Evolutionary conservation across 1,140 invertebrate species (phyloP).

Genomic region (Diploscapter pachys): DNA sequence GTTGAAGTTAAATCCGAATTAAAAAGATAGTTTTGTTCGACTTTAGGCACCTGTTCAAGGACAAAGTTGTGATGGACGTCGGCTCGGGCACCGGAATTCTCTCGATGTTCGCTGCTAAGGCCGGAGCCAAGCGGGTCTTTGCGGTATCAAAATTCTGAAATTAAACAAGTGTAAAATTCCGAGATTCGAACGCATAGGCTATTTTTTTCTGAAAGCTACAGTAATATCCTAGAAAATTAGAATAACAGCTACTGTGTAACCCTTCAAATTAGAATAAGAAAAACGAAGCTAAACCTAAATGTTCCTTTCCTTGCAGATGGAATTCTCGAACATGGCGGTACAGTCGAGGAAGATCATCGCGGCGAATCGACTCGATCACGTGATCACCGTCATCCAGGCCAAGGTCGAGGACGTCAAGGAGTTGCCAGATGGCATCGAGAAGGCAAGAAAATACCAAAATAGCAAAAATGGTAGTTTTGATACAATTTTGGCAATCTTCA

Average conservation of each 20-base stretch:
- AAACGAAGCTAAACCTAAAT: background rate
- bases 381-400: slow-evolving; percentile 88
- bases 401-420: slow-evolving; percentile 83
- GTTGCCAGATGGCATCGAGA: slow-evolving; percentile 70
- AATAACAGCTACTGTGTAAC: too few species aligned
- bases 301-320: slow-evolving; percentile 61
- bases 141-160: slow-evolving; percentile 71
- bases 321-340: slow-evolving; percentile 67
- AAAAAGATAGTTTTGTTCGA: too few species aligned
- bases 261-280: too few species aligned
- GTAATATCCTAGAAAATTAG: too few species aligned
- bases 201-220: too few species aligned
- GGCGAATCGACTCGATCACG: slow-evolving; percentile 64
- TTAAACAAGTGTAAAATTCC: background rate
- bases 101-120: slow-evolving; percentile 99
- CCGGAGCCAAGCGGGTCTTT: slow-evolving; percentile 89
- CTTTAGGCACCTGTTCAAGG: slow-evolving; percentile 60
- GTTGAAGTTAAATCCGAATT: too few species aligned
- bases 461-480: too few species aligned
- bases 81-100: slow-evolving; percentile 99
- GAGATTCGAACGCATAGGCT: too few species aligned
- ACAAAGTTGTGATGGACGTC: slow-evolving; percentile 89
- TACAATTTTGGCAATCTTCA: too few species aligned
- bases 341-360: slow-evolving; percentile 66
- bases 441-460: slow-evolving; percentile 58